phyloP scores from a whole-genome alignment of 2,113 vertebrate genomes.

The Chionomys nivalis region DNA sequence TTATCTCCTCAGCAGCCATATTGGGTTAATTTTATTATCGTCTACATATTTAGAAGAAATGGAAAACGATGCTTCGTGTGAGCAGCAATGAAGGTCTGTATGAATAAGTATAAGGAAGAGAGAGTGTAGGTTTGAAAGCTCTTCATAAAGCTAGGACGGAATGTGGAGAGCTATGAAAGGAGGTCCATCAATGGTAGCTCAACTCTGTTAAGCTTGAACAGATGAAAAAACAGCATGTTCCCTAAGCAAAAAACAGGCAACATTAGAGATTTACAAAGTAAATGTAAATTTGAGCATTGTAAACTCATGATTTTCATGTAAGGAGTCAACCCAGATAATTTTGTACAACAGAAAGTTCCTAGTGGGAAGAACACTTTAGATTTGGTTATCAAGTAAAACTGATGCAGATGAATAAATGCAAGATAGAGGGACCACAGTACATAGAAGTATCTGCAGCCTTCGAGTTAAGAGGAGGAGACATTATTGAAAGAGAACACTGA shows the following conservation, averaged over 20 bases:
- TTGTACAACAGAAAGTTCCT: background rate
- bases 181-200: background rate
- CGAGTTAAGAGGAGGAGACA: background rate
- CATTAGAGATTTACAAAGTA: conserved; percentile 28
- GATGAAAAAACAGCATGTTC: background rate
- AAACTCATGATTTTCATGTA: background rate
- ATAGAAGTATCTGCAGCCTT: background rate
- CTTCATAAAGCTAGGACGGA: background rate
- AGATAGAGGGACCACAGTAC: background rate
- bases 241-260: background rate
- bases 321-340: background rate
- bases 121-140: background rate
- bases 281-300: background rate
- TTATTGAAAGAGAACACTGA: background rate
- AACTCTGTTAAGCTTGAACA: background rate
- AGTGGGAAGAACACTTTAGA: background rate
- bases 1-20: background rate
- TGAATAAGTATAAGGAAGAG: background rate
- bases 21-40: background rate
- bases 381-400: background rate
- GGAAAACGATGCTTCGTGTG: background rate
- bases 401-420: background rate
- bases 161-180: background rate
- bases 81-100: background rate
- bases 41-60: background rate